Conservation (phyloP, 2,113 vertebrate genomes). For the Motacilla tschutschensis region DNA sequence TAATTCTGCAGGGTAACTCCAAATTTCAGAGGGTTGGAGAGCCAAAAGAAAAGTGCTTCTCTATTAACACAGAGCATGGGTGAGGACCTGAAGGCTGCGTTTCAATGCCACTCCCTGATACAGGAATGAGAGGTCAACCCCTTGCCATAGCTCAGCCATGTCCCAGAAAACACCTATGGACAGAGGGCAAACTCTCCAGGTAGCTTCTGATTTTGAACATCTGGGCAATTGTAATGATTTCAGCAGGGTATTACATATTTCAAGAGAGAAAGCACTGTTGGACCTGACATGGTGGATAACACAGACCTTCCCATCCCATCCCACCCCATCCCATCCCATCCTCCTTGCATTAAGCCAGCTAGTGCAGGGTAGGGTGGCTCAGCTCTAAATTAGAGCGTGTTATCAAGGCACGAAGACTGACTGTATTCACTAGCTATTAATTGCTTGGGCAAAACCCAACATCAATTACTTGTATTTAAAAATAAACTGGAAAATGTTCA, state of each 20-base stretch:
- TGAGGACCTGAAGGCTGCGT: not conserved
- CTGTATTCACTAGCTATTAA: not conserved
- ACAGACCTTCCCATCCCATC: not conserved
- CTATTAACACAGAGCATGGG: not conserved
- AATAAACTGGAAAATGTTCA: not conserved
- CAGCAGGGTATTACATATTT: not conserved
- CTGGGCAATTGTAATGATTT: not conserved
- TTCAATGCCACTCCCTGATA: not conserved
- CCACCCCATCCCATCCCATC: not conserved
- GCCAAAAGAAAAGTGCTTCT: not conserved
- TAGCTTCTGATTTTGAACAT: not conserved
- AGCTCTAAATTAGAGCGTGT: not conserved
- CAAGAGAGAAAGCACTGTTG: not conserved
- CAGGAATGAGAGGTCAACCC: not conserved
- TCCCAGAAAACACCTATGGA: not conserved
- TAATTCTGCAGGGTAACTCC: not conserved
- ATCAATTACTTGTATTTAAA: not conserved
- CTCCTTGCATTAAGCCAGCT: not conserved
- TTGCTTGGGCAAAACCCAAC: not conserved
- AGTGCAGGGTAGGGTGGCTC: not conserved
- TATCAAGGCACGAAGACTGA: not conserved
- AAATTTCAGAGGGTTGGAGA: constrained; percentile 72
- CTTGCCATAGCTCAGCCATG: not conserved
- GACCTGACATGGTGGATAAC: not conserved
- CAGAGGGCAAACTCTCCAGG: not conserved